These are phyloP conservation scores for Ormyrus rosae DNA, from an alignment of 2,888 invertebrate genomes.

Conservation along the genomic window DNA sequence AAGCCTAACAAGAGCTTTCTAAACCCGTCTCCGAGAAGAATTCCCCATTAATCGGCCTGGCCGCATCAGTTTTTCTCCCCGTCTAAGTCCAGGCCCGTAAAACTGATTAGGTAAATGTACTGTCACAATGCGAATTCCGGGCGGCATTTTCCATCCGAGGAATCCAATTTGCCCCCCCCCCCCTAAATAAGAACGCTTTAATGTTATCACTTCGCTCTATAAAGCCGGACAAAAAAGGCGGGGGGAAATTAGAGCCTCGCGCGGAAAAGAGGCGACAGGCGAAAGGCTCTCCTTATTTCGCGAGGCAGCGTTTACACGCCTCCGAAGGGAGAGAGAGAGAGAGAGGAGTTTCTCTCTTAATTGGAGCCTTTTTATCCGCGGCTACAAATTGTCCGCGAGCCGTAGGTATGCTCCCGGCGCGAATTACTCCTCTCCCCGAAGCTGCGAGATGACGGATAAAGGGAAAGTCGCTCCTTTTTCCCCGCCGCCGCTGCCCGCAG, in stretches of 20 bases:
- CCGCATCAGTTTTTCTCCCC: background rate
- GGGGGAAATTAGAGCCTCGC: constrained; percentile 17
- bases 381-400: constrained; percentile 72
- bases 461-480: constrained; percentile 56
- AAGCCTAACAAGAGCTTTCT: constrained; percentile 38
- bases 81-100: background rate
- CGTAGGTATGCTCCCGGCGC: constrained; percentile 65
- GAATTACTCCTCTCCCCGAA: constrained; percentile 55
- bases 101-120: constrained; percentile 36
- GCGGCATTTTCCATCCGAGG: constrained; percentile 24
- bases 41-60: constrained; percentile 3
- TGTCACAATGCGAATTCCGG: constrained; percentile 28
- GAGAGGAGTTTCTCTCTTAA: constrained; percentile 66
- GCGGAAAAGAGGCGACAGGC: background rate
- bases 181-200: constrained; percentile 27
- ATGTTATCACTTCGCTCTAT: constrained; percentile 27
- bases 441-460: constrained; percentile 59
- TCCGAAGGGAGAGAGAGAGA: constrained; percentile 25
- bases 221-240: background rate
- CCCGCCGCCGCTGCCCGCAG: background rate
- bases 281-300: constrained; percentile 38
- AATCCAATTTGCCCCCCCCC: constrained; percentile 31
- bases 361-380: constrained; percentile 70
- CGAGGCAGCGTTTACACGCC: background rate
- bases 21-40: background rate